phyloP scores from a whole-genome alignment of 2,113 vertebrate genomes.

The Mesitornis unicolor region DNA sequence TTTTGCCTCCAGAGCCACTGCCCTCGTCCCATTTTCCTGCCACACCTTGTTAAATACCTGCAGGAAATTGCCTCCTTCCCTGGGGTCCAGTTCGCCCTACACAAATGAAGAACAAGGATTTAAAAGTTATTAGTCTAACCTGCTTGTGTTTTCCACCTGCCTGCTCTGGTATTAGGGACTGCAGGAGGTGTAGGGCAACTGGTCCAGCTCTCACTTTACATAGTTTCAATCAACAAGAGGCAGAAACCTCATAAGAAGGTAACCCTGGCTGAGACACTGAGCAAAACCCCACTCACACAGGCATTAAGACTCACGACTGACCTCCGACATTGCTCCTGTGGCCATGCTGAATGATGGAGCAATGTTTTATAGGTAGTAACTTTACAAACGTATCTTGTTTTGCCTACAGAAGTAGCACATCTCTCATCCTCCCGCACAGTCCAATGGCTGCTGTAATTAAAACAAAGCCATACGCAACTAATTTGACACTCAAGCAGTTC shows the following conservation, averaged over 20 bases:
- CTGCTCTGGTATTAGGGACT: neutral
- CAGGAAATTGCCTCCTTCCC: constrained; percentile 19
- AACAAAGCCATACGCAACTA: constrained; percentile 10
- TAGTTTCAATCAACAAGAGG: neutral
- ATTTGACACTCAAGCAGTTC: constrained; percentile 42
- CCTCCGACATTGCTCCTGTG: neutral
- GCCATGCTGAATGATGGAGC: neutral
- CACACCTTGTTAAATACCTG: constrained; percentile 14
- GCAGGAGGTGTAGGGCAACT: neutral
- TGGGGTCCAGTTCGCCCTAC: neutral
- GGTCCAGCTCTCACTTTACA: neutral
- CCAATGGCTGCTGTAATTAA: constrained; percentile 26
- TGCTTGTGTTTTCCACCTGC: neutral
- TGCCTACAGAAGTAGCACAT: neutral
- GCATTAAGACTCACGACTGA: neutral
- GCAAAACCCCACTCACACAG: neutral
- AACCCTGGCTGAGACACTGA: neutral
- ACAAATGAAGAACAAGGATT: rapidly evolving
- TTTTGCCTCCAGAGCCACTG: neutral
- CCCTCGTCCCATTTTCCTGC: neutral
- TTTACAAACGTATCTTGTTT: neutral
- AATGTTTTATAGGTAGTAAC: neutral
- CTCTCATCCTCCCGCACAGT: neutral
- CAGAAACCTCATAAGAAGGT: neutral
- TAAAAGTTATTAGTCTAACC: neutral